Base-by-base conservation (phyloP, 2,888 invertebrate genomes). In the Dolichomitus sp. region DNA sequence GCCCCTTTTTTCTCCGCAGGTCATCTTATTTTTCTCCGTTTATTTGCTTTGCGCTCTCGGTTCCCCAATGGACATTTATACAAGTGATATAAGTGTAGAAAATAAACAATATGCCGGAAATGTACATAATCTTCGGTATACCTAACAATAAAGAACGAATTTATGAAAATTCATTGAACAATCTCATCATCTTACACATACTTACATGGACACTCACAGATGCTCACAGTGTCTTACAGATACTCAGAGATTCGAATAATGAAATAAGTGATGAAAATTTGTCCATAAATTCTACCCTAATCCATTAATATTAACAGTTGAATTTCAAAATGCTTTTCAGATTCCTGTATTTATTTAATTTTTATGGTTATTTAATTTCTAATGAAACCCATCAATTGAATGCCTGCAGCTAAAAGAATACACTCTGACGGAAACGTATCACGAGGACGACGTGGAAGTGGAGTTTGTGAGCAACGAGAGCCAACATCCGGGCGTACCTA, bases 351-450 rank as follows among this genome's bases (percentile, higher is more conserved):
- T 59, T 17, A 12, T 17, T 61, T 40, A 17, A 40, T 40, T 61
- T 2, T 27, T 12, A 7, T 65, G 5, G 14, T 1, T 12, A 45
- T 19, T 33, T 23, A 19, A 65, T 19, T 37, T 40, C 23, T 23
- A 30, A 48, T 61, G 4, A 11, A 17, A 23, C 1, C 7, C 11
- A 52, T 63, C 40, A 30, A 40, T 63, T 74, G 59, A 68, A 27
- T 75, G 48, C 17, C 69, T 88, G 3, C 94, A 98, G 98, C 95
- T 98, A 85, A 97, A 97, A 90, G 98, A 98, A 94, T 98, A 98
- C 95, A 97, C 97, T 93, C 94, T 98, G 87, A 97, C 97, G 86
- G 97, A 98, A 94, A 97, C 97, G 85, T 98, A 98, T 94, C 97
- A 97, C 94, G 97, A 97, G 93, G 97, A 97, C 93, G 97, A 97